Evolutionary conservation across 1,140 invertebrate species (phyloP).

Genomic region (Brachystomella parvula): DNA sequence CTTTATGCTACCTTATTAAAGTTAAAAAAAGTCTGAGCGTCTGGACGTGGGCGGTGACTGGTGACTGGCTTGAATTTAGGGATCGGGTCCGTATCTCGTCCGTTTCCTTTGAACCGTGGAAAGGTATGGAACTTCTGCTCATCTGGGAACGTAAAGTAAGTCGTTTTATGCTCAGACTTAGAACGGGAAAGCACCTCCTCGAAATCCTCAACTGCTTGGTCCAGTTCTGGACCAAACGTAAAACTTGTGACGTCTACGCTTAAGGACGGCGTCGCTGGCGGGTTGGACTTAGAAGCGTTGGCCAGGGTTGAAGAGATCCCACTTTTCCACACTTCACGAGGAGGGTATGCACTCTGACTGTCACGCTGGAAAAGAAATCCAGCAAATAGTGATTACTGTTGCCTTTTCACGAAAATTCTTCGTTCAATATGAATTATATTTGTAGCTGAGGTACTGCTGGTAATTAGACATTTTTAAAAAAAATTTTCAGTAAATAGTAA

Average conservation of each 20-base stretch:
- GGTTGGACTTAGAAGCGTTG: neutral
- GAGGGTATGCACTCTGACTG: slow-evolving; percentile 11
- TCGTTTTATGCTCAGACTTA: slow-evolving; percentile 13
- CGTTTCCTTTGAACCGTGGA: slow-evolving; percentile 29
- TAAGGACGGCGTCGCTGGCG: neutral
- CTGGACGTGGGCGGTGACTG: neutral
- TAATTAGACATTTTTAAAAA: too few species aligned
- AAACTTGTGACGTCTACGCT: neutral
- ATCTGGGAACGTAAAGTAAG: slow-evolving; percentile 32
- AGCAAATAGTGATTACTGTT: neutral
- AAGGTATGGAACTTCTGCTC: slow-evolving; percentile 34
- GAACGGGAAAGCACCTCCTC: slow-evolving; percentile 54
- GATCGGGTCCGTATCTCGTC: slow-evolving; percentile 54
- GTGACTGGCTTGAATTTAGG: neutral
- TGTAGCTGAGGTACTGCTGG: too few species aligned
- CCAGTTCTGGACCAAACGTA: slow-evolving; percentile 41
- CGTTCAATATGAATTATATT: too few species aligned
- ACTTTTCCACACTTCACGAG: slow-evolving; percentile 18
- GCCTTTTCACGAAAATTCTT: too few species aligned
- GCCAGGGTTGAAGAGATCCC: neutral
- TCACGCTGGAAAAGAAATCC: slow-evolving; percentile 12
- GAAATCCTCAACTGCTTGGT: slow-evolving; percentile 64
- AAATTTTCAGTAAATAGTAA: too few species aligned
- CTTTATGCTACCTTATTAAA: neutral
- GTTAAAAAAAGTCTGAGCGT: neutral